Base-by-base conservation (phyloP, 2,888 invertebrate species). In the Alcis repandata region DNA sequence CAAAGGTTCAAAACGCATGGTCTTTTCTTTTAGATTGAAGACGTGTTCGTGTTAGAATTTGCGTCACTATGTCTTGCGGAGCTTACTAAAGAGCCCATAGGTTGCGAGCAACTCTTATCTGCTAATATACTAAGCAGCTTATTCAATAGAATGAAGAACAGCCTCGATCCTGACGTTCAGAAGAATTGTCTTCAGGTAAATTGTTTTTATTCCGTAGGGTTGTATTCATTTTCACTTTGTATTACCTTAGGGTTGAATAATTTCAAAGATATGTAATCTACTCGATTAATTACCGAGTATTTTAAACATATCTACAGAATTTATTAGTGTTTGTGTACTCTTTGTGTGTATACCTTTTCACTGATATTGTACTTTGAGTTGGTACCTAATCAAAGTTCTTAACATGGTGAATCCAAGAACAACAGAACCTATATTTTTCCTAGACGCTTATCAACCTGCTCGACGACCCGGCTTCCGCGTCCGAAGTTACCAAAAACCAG, bases 81-180 rank as follows among this genome's bases (percentile, higher is more conserved):
- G 71, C 71, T 95, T 48, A 94, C 94, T 0, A 88, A 84, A 63
- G 94, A 94, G 68, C 88, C 92, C 0, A 78, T 88, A 0, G 94
- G 94, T 0, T 89, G 91, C 40, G 91, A 90, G 15, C 92, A 93
- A 66, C 79, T 93, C 46, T 80, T 94, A 0, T 83, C 89, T 0
- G 92, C 89, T n/a, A 86, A 89, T 41, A 89, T 92, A 48, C 77
- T 94, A 13, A 86, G 86, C 69, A 91, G 88, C 43, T 77, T 95
- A 1, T 92, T 93, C 68, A 82, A 85, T 0, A 88, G 91, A 45
- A 90, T 95, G 84, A 90, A 90, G 71, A 92, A 92, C 41, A 91
- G 91, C 9, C 76, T 85, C 0, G 95, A 95, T 77, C 94, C 95
- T 15, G 95, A 95, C 69, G 91, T 95, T 0, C 94, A 94, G 76